Conservation (phyloP, 2,888 invertebrate species). For the Heliconius hortense region DNA sequence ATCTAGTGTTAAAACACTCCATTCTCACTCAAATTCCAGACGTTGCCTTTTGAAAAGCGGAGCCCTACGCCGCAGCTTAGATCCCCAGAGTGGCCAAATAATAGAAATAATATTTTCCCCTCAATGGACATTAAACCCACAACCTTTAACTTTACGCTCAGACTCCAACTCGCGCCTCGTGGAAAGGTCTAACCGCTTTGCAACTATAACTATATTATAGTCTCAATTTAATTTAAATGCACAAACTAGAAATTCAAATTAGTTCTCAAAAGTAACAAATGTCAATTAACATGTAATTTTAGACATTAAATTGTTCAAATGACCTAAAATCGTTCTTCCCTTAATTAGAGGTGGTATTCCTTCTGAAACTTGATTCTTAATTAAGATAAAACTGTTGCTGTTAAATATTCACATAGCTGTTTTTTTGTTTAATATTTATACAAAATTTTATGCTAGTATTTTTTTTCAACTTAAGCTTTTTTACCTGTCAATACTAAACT, state of each 20-base stretch:
- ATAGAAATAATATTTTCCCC: no score
- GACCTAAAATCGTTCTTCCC: slow-evolving; percentile 9
- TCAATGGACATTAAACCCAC: no score
- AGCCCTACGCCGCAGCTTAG: no score
- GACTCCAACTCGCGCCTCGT: no score
- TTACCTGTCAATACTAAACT: no score
- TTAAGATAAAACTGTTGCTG: background rate
- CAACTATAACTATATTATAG: no score
- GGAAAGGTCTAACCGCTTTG: no score
- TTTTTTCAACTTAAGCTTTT: background rate
- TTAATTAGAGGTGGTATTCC: slow-evolving; percentile 14
- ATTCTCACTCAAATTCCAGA: no score
- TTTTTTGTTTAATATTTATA: slow-evolving; percentile 1
- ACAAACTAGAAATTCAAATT: background rate
- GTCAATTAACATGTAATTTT: slow-evolving; percentile 19
- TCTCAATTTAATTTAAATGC: background rate
- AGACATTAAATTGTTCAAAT: slow-evolving; percentile 2
- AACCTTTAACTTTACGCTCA: no score
- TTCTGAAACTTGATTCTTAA: slow-evolving; percentile 16
- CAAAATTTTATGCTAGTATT: background rate
- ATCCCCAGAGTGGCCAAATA: no score
- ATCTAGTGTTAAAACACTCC: no score
- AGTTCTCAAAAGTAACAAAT: slow-evolving; percentile 8
- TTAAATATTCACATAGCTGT: background rate
- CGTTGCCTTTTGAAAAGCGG: no score